Conservation (phyloP, 1,140 invertebrate species). For the Aphidius ervi region DNA sequence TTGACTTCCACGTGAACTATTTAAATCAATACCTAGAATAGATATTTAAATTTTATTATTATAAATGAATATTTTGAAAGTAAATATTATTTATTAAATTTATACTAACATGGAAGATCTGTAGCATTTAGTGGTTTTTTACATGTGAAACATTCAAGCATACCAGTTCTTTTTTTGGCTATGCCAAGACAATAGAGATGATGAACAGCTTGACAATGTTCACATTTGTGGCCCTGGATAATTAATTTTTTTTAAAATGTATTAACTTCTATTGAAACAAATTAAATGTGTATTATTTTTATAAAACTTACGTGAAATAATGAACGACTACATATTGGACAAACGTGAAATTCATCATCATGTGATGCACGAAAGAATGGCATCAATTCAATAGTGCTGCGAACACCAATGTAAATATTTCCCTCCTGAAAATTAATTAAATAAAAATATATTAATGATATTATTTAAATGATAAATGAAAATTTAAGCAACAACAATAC, state of each 20-base stretch:
- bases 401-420: conserved; percentile 37
- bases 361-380: conserved; percentile 41
- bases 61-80: too few relatives aligned
- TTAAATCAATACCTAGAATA: neutral
- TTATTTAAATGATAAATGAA: neutral
- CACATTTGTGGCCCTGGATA: conserved; percentile 35
- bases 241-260: conserved; percentile 13
- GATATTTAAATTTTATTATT: too few relatives aligned
- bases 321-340: conserved; percentile 38
- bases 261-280: conserved; percentile 7
- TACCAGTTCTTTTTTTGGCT: conserved; percentile 20
- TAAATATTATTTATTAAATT: neutral
- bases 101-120: conserved; percentile 15
- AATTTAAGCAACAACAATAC: conserved; percentile 11
- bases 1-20: conserved; percentile 1
- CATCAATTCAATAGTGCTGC: conserved; percentile 41
- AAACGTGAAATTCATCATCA: conserved; percentile 31
- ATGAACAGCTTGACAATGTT: conserved; percentile 26
- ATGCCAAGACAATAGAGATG: conserved; percentile 35
- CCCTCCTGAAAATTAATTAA: conserved; percentile 30
- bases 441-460: neutral
- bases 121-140: neutral
- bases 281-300: neutral
- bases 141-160: conserved; percentile 32
- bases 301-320: conserved; percentile 40